These are phyloP conservation scores for Enoplosus armatus DNA, from an alignment of 2,797 vertebrate genomes.

Conservation along the genomic window DNA sequence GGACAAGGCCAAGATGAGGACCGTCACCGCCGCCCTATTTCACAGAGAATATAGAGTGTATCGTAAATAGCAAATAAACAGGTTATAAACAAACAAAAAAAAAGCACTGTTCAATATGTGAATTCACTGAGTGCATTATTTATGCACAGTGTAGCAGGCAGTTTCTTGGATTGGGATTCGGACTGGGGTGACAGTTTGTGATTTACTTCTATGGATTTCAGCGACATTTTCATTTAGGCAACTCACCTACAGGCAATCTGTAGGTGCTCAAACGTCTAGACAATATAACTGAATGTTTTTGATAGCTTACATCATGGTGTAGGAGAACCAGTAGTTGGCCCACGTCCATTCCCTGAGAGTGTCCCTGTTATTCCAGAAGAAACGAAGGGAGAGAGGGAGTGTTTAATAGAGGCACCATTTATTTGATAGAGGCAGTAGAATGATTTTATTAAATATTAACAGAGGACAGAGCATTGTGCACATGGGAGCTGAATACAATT, in stretches of 20 bases:
- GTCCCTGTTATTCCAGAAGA: slow-evolving; percentile 69
- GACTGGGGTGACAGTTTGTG: slow-evolving; percentile 15
- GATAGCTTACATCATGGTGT: slow-evolving; percentile 82
- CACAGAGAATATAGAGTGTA: slow-evolving; percentile 57
- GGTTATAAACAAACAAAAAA: slow-evolving; percentile 31
- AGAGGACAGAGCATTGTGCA: slow-evolving; percentile 59
- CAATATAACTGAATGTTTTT: slow-evolving; percentile 1
- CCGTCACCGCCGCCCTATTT: slow-evolving; percentile 77
- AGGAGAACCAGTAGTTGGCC: slow-evolving; percentile 78
- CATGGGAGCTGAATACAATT: slow-evolving; percentile 61
- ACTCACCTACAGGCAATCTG: not conserved
- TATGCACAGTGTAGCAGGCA: slow-evolving; percentile 21
- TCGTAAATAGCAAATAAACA: slow-evolving; percentile 66
- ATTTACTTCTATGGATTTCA: slow-evolving; percentile 44
- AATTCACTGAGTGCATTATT: slow-evolving; percentile 48
- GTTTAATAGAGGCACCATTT: slow-evolving; percentile 59
- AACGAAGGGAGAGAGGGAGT: slow-evolving; percentile 11
- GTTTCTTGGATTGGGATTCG: slow-evolving; percentile 6
- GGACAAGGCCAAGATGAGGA: slow-evolving; percentile 81
- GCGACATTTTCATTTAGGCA: slow-evolving; percentile 35
- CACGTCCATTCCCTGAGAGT: slow-evolving; percentile 73
- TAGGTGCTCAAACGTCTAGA: not conserved
- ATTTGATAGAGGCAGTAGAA: slow-evolving; percentile 57
- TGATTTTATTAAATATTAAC: slow-evolving; percentile 78
- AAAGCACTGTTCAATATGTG: slow-evolving; percentile 22